These are phyloP conservation scores for Alentia gelatinosa DNA, from an alignment of 2,888 invertebrate species.

Conservation along the genomic window DNA sequence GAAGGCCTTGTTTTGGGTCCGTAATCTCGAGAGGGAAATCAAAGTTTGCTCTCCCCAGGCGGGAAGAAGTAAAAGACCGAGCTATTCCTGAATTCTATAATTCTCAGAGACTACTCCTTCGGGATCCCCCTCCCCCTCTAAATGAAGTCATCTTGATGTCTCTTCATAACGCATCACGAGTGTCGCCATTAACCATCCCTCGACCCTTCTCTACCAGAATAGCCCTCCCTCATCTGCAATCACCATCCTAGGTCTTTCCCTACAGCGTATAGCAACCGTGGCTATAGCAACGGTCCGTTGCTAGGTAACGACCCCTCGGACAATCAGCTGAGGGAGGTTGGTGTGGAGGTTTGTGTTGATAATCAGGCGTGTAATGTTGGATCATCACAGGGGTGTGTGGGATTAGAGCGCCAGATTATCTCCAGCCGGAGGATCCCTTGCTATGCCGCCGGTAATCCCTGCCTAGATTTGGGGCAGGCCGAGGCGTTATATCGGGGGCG, in stretches of 20 bases:
- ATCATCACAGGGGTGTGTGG: slow-evolving; percentile 3
- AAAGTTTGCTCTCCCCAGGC: background rate
- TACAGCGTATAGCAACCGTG: slow-evolving; percentile 17
- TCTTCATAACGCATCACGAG: background rate
- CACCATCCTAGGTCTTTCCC: background rate
- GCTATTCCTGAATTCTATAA: background rate
- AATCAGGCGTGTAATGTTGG: slow-evolving; percentile 28
- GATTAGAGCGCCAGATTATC: background rate
- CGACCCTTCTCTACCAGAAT: background rate
- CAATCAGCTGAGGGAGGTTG: slow-evolving; percentile 13
- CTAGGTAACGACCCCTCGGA: background rate
- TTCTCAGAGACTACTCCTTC: background rate
- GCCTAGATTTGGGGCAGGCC: background rate
- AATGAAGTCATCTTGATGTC: background rate
- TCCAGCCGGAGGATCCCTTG: background rate
- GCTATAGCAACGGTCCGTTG: slow-evolving; percentile 11
- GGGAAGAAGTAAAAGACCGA: too few species aligned
- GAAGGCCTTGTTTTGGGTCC: background rate
- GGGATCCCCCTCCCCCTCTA: background rate
- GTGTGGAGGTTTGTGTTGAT: background rate
- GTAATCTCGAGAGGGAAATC: background rate
- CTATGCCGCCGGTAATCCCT: background rate
- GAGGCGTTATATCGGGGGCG: background rate
- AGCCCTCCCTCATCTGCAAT: background rate
- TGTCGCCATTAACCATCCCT: background rate